Conservation (phyloP, 1,140 invertebrate species). For the Caenorhabditis latens region DNA sequence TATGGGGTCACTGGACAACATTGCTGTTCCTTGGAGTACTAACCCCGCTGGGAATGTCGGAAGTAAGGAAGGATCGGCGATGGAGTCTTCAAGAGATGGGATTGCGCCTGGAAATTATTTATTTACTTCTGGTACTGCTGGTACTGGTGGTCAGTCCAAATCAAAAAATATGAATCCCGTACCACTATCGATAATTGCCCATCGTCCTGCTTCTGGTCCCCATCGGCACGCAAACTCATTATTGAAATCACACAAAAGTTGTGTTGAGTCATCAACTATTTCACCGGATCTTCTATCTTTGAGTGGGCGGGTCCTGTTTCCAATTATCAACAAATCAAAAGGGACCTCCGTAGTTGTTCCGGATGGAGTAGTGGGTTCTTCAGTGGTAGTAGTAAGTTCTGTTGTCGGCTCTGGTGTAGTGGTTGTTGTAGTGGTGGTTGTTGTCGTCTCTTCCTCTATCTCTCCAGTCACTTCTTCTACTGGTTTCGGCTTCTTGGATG, state of each 20-base stretch:
- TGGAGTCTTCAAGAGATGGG: slow-evolving; percentile 71
- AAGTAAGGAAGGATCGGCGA: slow-evolving; percentile 62
- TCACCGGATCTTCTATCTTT: slow-evolving; percentile 71
- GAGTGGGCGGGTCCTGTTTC: slow-evolving; percentile 72
- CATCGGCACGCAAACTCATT: slow-evolving; percentile 76
- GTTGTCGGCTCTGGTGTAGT: slow-evolving; percentile 17
- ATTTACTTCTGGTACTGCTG: too few relatives aligned
- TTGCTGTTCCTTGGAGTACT: slow-evolving; percentile 76
- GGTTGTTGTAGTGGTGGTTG: slow-evolving; percentile 52
- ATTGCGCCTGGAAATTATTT: slow-evolving; percentile 70
- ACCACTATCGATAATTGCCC: slow-evolving; percentile 76
- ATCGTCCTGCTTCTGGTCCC: slow-evolving; percentile 75
- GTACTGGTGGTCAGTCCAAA: neutral
- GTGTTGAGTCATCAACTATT: slow-evolving; percentile 70
- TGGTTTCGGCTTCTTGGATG: slow-evolving; percentile 23
- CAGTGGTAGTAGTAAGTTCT: slow-evolving; percentile 50
- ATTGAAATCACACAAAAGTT: slow-evolving; percentile 75
- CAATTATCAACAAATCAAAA: slow-evolving; percentile 74
- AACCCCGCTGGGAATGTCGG: slow-evolving; percentile 74
- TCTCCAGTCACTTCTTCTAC: neutral
- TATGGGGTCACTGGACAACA: slow-evolving; percentile 74
- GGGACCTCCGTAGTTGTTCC: slow-evolving; percentile 64
- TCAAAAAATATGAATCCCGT: neutral
- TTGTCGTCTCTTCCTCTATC: slow-evolving; percentile 18
- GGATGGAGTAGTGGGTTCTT: slow-evolving; percentile 35